Evolutionary conservation across 2,113 vertebrate genomes (phyloP), one percentile per base, ranked within the genome.

Genomic region (Cettia cetti): DNA sequence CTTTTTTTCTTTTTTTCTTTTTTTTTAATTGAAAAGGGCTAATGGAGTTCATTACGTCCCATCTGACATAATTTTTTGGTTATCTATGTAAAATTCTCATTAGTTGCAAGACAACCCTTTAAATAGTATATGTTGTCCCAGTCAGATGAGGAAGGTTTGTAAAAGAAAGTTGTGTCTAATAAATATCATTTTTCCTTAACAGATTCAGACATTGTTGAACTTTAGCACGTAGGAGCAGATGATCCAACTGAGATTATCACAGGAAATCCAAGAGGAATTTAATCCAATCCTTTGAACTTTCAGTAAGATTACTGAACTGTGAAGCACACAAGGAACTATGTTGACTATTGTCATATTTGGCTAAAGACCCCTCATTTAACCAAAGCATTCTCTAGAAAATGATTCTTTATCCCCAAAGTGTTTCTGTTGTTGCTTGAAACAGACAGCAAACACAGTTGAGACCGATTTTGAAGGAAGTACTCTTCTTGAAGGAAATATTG

Each of bases 231-330:
- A 87, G 69, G 37, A 94, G 78, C 66, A 94, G 92, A 96, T 94
- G 95, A 95, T 95, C 88, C 95, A 96, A 92, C 90, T 68, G 94
- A 96, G 90, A 95, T 94, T 95, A 93, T 93, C 94, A 87, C 87
- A 96, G 94, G 92, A 96, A 96, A 93, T 95, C 74, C 94, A 94
- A 96, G 31, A 87, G 65, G 49, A 95, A 95, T 94, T 93, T 87
- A 90, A 91, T 95, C 90, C 92, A 91, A 64, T 82, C 53, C 70
- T 96, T 95, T 94, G 61, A 96, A 96, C 61, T 91, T 93, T 90
- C 78, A 95, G 19, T 87, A 75, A 85, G 61, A 82, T 95, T 96
- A 87, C 87, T 93, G 92, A 87, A 90, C 78, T 52, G 65, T 82
- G 84, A 95, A 93, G 57, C 28, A 85, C 85, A 85, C 53, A 65